phyloP scores from a whole-genome alignment of 2,797 vertebrate genomes.

The Octomys mimax region DNA sequence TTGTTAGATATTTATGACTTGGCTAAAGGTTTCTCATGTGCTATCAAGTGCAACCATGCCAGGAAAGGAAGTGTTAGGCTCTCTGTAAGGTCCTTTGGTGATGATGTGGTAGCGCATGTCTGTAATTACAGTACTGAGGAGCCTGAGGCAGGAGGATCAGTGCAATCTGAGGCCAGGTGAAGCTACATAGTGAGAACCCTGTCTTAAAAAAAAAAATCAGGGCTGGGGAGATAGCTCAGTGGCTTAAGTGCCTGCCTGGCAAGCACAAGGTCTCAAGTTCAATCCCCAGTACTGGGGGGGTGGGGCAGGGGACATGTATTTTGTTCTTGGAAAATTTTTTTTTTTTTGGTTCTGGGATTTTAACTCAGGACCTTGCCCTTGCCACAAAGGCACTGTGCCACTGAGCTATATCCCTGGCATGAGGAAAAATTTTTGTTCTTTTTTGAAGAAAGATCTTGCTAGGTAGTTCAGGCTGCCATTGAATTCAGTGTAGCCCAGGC shows the following conservation, averaged over 20 bases:
- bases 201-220: not conserved
- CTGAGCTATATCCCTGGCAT: too few species aligned
- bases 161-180: not conserved
- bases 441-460: not conserved
- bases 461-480: not conserved
- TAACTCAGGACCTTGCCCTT: too few species aligned
- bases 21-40: constrained; percentile 18
- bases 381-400: too few species aligned
- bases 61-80: not conserved
- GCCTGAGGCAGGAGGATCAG: not conserved
- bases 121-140: not conserved
- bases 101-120: not conserved
- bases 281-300: too few species aligned
- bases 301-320: not conserved
- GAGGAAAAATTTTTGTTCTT: not conserved
- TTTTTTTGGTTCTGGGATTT: not conserved
- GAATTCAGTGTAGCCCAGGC: not conserved
- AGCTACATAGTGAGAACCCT: not conserved
- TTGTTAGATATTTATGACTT: not conserved
- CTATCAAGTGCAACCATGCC: not conserved
- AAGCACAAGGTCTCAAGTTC: too few species aligned
- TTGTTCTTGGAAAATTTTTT: not conserved
- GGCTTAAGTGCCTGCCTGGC: too few species aligned
- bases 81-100: not conserved
- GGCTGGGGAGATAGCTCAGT: too few species aligned